Evolutionary conservation across 2,888 invertebrate genomes (phyloP).

Genomic region (Netelia fuscicornis): DNA sequence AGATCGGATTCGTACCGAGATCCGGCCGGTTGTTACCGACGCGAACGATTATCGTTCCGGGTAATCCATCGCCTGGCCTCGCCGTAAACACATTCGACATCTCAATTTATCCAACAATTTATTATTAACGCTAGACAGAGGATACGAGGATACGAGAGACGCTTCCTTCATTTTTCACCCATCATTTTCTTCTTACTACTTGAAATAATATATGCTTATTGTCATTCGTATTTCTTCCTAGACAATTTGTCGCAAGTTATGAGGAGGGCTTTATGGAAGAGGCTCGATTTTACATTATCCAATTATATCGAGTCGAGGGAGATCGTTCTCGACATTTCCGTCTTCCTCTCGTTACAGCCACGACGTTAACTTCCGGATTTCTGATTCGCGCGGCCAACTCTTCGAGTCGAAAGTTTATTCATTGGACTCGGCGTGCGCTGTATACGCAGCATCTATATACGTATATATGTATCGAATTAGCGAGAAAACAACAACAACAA

Average conservation of each 20-base stretch:
- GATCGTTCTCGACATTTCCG: constrained; percentile 15
- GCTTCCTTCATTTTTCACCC: no score
- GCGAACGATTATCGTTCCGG: constrained; percentile 94
- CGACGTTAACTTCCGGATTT: neutral
- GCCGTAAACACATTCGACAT: constrained; percentile 62
- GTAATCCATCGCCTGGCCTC: constrained; percentile 89
- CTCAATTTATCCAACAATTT: neutral
- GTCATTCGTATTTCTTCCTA: no score
- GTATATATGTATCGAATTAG: neutral
- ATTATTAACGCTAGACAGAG: neutral
- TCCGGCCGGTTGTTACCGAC: constrained; percentile 97
- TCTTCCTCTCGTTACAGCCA: neutral
- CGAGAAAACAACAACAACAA: neutral
- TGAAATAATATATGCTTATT: no score
- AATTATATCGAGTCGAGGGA: constrained; percentile 6
- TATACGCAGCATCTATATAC: neutral
- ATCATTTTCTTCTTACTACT: no score
- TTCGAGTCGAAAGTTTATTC: neutral
- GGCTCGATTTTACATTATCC: neutral
- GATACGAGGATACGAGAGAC: no score
- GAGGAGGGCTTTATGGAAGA: no score
- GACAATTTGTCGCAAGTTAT: no score
- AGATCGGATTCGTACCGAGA: constrained; percentile 95
- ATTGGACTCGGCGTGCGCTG: neutral
- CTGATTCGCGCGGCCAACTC: neutral